Conservation (phyloP, 2,888 invertebrate species). For the Poecilus cupreus region DNA sequence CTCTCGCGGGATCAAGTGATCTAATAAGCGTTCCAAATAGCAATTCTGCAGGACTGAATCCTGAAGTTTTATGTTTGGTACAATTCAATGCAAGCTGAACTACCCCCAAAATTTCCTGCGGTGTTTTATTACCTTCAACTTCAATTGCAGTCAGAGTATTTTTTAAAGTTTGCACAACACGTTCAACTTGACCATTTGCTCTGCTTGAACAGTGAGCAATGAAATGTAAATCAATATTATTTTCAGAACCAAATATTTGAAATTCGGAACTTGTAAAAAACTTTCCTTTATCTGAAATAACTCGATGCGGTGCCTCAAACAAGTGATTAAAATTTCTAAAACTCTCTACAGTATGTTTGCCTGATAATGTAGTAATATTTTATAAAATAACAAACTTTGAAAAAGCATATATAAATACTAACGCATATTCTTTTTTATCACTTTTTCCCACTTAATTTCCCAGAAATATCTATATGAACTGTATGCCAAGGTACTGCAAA, state of each 20-base stretch:
- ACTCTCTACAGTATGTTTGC: not conserved
- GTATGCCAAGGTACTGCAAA: not conserved
- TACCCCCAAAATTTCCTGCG: slow-evolving; percentile 12
- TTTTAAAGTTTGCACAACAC: slow-evolving; percentile 41
- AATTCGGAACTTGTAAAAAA: not conserved
- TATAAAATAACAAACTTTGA: slow-evolving; percentile 9
- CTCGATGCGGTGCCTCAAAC: not conserved
- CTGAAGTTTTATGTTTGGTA: slow-evolving; percentile 43
- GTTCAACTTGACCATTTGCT: slow-evolving; percentile 46
- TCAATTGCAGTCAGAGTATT: slow-evolving; percentile 32
- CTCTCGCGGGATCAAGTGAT: too few species aligned
- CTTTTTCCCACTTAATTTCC: slow-evolving; percentile 11
- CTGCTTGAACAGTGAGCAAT: slow-evolving; percentile 18
- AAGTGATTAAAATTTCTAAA: not conserved
- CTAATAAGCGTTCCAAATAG: too few species aligned
- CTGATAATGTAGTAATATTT: not conserved
- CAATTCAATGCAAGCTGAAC: slow-evolving; percentile 17
- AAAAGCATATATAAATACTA: not conserved
- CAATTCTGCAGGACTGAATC: slow-evolving; percentile 45
- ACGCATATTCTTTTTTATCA: not conserved
- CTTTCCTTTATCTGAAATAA: not conserved
- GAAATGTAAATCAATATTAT: slow-evolving; percentile 37
- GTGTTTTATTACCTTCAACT: slow-evolving; percentile 1
- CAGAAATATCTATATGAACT: not conserved
- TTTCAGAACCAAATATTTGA: not conserved